Percentiles rank a stretch among this genome's conserved stretches.
Conservation (phyloP, 2,888 invertebrate species). For the Pollenia angustigena region DNA sequence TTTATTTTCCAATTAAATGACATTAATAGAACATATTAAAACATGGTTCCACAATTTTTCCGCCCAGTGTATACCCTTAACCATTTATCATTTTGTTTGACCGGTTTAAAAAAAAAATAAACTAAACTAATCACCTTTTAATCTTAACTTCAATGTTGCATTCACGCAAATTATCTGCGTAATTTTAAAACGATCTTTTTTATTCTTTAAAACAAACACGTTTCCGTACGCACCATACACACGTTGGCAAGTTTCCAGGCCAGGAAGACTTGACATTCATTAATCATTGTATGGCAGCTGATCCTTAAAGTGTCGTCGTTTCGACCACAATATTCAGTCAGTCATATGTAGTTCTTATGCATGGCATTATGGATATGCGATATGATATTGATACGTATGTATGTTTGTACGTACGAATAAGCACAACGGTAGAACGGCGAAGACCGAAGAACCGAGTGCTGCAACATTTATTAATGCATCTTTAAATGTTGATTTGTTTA, state of each 20-base stretch:
- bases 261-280: constrained; percentile 54
- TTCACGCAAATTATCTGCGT: constrained; percentile 69
- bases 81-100: constrained; percentile 49
- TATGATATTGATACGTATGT: constrained; percentile 26
- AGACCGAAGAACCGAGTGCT: constrained; percentile 16
- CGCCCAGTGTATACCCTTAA: constrained; percentile 21
- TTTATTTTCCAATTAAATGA: not conserved
- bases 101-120: not conserved
- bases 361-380: constrained; percentile 36
- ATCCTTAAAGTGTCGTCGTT: constrained; percentile 66
- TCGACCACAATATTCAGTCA: constrained; percentile 67
- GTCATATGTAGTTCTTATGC: constrained; percentile 20
- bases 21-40: constrained; percentile 11
- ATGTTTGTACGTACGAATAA: not conserved
- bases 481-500: constrained; percentile 73
- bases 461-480: constrained; percentile 61
- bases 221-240: constrained; percentile 5
- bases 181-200: constrained; percentile 61
- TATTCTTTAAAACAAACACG: constrained; percentile 26
- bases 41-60: constrained; percentile 14
- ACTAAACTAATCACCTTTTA: constrained; percentile 57
- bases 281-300: constrained; percentile 71
- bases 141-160: constrained; percentile 63
- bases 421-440: constrained; percentile 24
- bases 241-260: not conserved